Base-by-base conservation (phyloP, 2,113 vertebrate genomes). In the Labrus mixtus region DNA sequence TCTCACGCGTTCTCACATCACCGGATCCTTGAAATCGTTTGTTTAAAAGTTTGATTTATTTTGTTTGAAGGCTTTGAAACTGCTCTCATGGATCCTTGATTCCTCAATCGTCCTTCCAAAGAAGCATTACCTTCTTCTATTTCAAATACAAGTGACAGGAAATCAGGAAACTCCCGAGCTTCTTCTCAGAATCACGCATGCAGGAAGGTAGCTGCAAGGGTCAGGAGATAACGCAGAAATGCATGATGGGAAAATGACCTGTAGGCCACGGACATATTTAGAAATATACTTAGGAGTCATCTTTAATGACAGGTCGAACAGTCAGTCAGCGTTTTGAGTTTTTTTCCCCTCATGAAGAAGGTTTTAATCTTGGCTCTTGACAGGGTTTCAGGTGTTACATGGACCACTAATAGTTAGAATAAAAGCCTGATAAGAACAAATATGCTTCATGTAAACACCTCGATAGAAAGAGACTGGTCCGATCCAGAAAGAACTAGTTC, bases 1-100 rank as follows among this genome's bases (percentile, higher is more conserved):
- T 87, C 84, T 85, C 82, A 81, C 55, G 72, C 78, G 2, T 65
- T 83, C 67, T 82, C 69, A 72, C 68, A 61, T 22, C 37, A 12
- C 20, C 16, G n/a, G 10, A 4, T 58, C 43, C 19, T 16, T 12
- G 3, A 16, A 29, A 25, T 13, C 22, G 8, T 29, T 15, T 33
- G 29, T 33, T 33, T 6, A 6, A 6, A 33, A 4, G 29, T 33
- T 7, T 29, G 20, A 29, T 29, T 23, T 29, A 16, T 29, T 57
- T 6, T 13, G 13, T 46, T 17, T 17, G 4, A 45, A 4, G 10
- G 8, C 13, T 33, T 46, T 7, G n/a, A 41, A 41, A 19, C 17
- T 19, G 15, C 46, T 7, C 6, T 48, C 7, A 19, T 10, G 39
- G 1, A 33, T 2, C 2, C 11, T 19, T 12, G 1, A 16, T 51